Evolutionary conservation across 1,140 invertebrate species (phyloP).

Genomic region (Sycophaga agraensis): DNA sequence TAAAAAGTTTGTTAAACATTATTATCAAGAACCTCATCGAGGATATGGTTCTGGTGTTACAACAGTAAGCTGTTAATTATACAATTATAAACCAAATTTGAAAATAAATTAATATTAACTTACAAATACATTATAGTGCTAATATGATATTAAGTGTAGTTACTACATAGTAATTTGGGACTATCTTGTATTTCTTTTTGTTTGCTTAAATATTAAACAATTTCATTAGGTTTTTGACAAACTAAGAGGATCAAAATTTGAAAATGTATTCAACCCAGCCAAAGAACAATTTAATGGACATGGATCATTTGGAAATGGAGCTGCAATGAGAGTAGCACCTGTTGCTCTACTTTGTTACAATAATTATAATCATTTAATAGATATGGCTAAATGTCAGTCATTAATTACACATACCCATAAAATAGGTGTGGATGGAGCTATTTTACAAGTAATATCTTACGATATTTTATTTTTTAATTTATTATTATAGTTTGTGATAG

Average conservation of each 20-base stretch:
- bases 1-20: slow-evolving; percentile 68
- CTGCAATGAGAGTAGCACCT: slow-evolving; percentile 76
- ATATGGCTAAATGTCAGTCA: slow-evolving; percentile 58
- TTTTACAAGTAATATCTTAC: slow-evolving; percentile 60
- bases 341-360: slow-evolving; percentile 66
- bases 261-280: slow-evolving; percentile 67
- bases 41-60: slow-evolving; percentile 68
- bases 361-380: slow-evolving; percentile 57
- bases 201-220: too few relatives aligned
- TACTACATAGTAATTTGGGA: neutral
- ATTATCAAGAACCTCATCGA: slow-evolving; percentile 64
- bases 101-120: neutral
- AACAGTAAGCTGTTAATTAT: slow-evolving; percentile 37
- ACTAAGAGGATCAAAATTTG: slow-evolving; percentile 61
- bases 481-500: too few relatives aligned
- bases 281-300: slow-evolving; percentile 69
- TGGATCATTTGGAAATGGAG: slow-evolving; percentile 79
- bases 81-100: neutral
- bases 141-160: slow-evolving; percentile 8
- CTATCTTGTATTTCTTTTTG: too few relatives aligned
- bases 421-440: slow-evolving; percentile 68
- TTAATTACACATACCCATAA: slow-evolving; percentile 71
- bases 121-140: too few relatives aligned
- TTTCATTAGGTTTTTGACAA: slow-evolving; percentile 64
- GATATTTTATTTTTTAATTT: neutral